Evolutionary conservation across 2,797 vertebrate species (phyloP), one percentile per base, ranked within the genome.

Genomic region (Limnodromus scolopaceus): DNA sequence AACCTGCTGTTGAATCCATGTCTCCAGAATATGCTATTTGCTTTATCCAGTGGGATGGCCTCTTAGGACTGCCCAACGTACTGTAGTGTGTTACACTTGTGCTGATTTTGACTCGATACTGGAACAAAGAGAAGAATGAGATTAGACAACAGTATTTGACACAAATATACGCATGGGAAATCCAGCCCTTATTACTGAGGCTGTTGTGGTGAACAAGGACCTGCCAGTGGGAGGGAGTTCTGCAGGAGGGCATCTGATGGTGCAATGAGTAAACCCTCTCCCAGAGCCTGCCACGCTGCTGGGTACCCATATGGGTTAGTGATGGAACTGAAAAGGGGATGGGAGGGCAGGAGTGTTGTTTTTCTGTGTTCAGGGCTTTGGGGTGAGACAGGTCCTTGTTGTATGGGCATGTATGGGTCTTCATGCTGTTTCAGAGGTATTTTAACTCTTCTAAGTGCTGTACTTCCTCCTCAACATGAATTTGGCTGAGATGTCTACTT

Each of bases 351-450:
- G 6, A 25, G 2, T 5, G 2, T 12, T 68, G 22, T 12, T 63
- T 11, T 38, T 7, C 11, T 51, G 28, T 28, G 8, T 27, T 66
- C 7, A 27, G 18, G 28, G 20, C 24, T 86, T 66, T 46, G 48
- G 24, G 39, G 27, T 22, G 43, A 11, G 17, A 27, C 19, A 66
- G 36, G 4, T 39, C 36, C 10, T 36, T 63, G 9, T 43, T 79
- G 7, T 6, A 13, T 4, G 4, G 16, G 20, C 24, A 17, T 0
- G 1, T 13, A 6, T 14, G 27, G 17, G 6, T 60, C 16, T 57
- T n/a, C 7, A 8, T 38, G 32, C 10, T 11, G 12, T n/a, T 84
- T 74, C 16, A 45, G 51, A 53, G 22, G n/a, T 18, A 10, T 36
- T 89, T 66, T 43, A 66, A 16, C 9, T 4, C 15, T 41, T 87